A percentile compares a stretch with the other conserved stretches of the same genome.
Evolutionary conservation across 1,140 invertebrate genomes (phyloP).

Genomic region (Magallana ariakensis): DNA sequence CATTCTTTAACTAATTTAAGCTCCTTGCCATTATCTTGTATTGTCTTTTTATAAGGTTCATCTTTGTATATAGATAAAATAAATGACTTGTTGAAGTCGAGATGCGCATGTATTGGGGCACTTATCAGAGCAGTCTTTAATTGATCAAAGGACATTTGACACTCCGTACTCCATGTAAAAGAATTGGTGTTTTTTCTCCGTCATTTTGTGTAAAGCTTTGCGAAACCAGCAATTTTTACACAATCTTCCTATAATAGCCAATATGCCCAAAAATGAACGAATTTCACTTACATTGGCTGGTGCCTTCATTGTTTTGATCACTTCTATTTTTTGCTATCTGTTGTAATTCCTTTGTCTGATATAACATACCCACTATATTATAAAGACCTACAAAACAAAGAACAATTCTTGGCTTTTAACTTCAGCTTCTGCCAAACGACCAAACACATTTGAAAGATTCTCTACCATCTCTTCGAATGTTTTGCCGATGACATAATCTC

Average conservation of each 20-base stretch:
- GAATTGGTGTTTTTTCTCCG: slow-evolving; percentile 1
- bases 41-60: background rate
- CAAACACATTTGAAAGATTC: too few species aligned
- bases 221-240: slow-evolving; percentile 25
- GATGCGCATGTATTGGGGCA: slow-evolving; percentile 50
- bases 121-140: slow-evolving; percentile 47
- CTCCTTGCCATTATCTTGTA: slow-evolving; percentile 1
- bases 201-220: slow-evolving; percentile 35
- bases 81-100: slow-evolving; percentile 35
- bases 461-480: too few species aligned
- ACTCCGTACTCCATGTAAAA: slow-evolving; percentile 27
- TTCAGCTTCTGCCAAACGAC: too few species aligned
- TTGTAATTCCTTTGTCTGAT: background rate
- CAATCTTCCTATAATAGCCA: slow-evolving; percentile 49
- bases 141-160: slow-evolving; percentile 42
- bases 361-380: background rate
- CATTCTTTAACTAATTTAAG: background rate
- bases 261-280: slow-evolving; percentile 34
- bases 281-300: background rate
- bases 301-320: background rate
- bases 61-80: slow-evolving; percentile 50
- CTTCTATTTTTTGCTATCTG: slow-evolving; percentile 15
- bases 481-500: too few species aligned
- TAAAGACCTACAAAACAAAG: background rate
- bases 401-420: too few species aligned